Percentiles rank a stretch among this genome's conserved stretches.
phyloP scores from a whole-genome alignment of 2,797 vertebrate genomes.

The Acanthiza pusilla region DNA sequence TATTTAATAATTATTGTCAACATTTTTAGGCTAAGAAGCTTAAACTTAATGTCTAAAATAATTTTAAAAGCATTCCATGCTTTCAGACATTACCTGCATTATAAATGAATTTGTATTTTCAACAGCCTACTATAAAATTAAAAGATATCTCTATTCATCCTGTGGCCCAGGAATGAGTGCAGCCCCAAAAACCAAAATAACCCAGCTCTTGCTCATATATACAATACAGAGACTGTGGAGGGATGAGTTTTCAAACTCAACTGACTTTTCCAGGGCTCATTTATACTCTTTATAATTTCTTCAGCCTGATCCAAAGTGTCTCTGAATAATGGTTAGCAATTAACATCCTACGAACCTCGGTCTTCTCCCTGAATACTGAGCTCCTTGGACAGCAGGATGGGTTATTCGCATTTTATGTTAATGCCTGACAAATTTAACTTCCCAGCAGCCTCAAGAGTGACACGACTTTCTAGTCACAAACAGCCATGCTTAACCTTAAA shows the following conservation, averaged over 20 bases:
- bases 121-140: neutral
- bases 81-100: neutral
- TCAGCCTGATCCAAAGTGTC: neutral
- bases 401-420: neutral
- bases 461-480: neutral
- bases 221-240: neutral
- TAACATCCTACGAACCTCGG: neutral
- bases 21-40: neutral
- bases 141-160: neutral
- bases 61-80: neutral
- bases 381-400: neutral
- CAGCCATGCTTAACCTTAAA: neutral
- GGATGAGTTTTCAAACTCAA: neutral
- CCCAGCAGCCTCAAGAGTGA: neutral
- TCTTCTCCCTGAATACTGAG: neutral
- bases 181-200: neutral
- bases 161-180: neutral
- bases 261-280: neutral
- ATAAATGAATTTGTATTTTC: neutral
- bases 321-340: neutral
- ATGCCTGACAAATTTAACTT: neutral
- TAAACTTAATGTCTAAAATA: neutral
- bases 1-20: neutral
- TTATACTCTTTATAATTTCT: neutral
- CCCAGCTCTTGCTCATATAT: rapidly evolving